These are phyloP conservation scores for Hypsopygia costalis DNA, from an alignment of 2,888 invertebrate genomes.

Conservation along the genomic window DNA sequence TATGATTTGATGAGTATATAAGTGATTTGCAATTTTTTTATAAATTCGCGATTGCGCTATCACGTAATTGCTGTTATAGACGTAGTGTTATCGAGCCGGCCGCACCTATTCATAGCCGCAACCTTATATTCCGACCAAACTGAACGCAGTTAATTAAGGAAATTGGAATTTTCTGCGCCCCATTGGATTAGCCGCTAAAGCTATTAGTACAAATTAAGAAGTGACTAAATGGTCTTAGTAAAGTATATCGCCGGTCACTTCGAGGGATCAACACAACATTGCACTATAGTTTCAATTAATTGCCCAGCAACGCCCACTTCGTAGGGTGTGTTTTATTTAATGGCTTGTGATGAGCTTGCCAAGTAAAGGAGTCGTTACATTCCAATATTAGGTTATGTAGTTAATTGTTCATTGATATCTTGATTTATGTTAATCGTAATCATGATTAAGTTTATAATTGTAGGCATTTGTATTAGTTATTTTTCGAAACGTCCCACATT, in stretches of 20 bases:
- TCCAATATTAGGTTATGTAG: neutral
- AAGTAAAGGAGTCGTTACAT: constrained; percentile 7
- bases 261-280: constrained; percentile 30
- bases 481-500: no score
- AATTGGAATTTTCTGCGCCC: constrained; percentile 76
- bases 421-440: no score
- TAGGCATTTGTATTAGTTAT: no score
- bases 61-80: constrained; percentile 61
- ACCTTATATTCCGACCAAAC: constrained; percentile 48
- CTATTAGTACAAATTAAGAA: constrained; percentile 79
- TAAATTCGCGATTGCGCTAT: constrained; percentile 38
- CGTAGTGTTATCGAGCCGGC: constrained; percentile 56
- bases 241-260: constrained; percentile 42
- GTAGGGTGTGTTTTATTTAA: constrained; percentile 8
- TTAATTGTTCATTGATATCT: neutral
- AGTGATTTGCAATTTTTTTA: constrained; percentile 21
- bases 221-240: constrained; percentile 49
- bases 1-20: constrained; percentile 7
- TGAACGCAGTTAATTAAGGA: constrained; percentile 74
- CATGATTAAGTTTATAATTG: no score
- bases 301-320: constrained; percentile 4
- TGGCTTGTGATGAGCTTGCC: constrained; percentile 3
- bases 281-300: constrained; percentile 34
- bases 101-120: constrained; percentile 61
- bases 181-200: constrained; percentile 70